Evolutionary conservation across 2,888 invertebrate genomes (phyloP).

Genomic region (Acleris emargana): DNA sequence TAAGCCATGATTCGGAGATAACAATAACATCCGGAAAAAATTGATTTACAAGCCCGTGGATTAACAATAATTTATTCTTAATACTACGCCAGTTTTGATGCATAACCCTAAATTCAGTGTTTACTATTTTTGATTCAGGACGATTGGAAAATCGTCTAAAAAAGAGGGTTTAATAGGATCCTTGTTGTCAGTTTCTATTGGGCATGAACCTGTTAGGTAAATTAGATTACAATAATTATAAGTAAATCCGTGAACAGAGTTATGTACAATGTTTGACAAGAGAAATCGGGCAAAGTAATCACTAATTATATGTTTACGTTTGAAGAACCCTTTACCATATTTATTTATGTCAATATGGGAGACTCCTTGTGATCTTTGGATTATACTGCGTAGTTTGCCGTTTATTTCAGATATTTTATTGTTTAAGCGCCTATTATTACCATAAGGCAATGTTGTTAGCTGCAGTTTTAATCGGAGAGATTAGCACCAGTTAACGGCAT

Average conservation of each 20-base stretch:
- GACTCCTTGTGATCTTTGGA: too few relatives aligned
- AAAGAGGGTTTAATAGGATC: not conserved
- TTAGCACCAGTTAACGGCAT: not conserved
- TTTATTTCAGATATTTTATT: not conserved
- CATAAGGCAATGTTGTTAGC: not conserved
- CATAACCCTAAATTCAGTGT: not conserved
- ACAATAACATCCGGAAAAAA: slow-evolving; percentile 7
- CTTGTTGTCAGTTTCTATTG: not conserved
- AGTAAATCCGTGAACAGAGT: not conserved
- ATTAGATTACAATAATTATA: not conserved
- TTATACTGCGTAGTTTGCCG: not conserved
- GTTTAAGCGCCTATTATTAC: not conserved
- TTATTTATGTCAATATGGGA: not conserved
- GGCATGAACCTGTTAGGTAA: not conserved
- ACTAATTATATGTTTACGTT: too few relatives aligned
- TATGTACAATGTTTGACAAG: not conserved
- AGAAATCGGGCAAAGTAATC: too few relatives aligned
- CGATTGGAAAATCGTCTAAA: not conserved
- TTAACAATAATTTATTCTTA: slow-evolving; percentile 3
- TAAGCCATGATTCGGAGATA: slow-evolving; percentile 11
- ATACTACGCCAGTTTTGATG: slow-evolving; percentile 9
- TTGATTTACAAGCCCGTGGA: not conserved
- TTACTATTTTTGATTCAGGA: not conserved
- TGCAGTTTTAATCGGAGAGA: not conserved
- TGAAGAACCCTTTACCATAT: too few relatives aligned